A percentile compares a stretch with the other conserved stretches of the same genome.
phyloP scores from a whole-genome alignment of 1,140 invertebrate genomes.

The Dendroctonus ponderosae region DNA sequence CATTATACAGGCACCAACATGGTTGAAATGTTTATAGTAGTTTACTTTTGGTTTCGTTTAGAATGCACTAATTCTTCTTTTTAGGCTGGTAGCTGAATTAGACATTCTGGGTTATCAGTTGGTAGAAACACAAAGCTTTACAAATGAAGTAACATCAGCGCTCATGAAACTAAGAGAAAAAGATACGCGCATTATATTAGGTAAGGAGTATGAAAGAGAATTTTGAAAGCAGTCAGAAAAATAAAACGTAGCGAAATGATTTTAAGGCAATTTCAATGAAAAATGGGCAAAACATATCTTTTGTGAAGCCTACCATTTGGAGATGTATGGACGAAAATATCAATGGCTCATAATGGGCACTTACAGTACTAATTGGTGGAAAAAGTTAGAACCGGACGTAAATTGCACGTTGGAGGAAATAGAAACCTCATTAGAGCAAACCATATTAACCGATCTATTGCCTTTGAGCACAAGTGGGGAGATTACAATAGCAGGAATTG shows the following conservation, averaged over 20 bases:
- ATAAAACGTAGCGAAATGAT: slow-evolving; percentile 53
- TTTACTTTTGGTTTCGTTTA: background rate
- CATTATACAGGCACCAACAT: background rate
- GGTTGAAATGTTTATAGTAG: background rate
- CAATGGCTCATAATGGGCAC: slow-evolving; percentile 96
- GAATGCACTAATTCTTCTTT: slow-evolving; percentile 16
- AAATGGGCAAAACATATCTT: slow-evolving; percentile 91
- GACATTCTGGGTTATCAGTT: slow-evolving; percentile 80
- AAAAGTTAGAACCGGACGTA: slow-evolving; percentile 54
- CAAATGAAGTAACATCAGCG: slow-evolving; percentile 82
- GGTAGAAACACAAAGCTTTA: slow-evolving; percentile 90
- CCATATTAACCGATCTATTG: slow-evolving; percentile 83
- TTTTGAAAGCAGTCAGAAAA: background rate
- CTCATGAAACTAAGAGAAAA: slow-evolving; percentile 85
- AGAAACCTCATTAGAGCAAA: slow-evolving; percentile 80
- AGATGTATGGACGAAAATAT: slow-evolving; percentile 59
- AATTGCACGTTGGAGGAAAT: slow-evolving; percentile 77
- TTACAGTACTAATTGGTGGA: slow-evolving; percentile 80
- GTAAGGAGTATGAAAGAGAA: slow-evolving; percentile 16
- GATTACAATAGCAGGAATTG: slow-evolving; percentile 86
- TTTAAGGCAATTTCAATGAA: slow-evolving; percentile 89
- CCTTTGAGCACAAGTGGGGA: slow-evolving; percentile 71
- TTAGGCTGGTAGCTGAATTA: slow-evolving; percentile 80
- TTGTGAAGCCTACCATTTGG: slow-evolving; percentile 78
- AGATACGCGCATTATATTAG: slow-evolving; percentile 87